Conservation (phyloP, 2,888 invertebrate species). For the Patella caerulea region DNA sequence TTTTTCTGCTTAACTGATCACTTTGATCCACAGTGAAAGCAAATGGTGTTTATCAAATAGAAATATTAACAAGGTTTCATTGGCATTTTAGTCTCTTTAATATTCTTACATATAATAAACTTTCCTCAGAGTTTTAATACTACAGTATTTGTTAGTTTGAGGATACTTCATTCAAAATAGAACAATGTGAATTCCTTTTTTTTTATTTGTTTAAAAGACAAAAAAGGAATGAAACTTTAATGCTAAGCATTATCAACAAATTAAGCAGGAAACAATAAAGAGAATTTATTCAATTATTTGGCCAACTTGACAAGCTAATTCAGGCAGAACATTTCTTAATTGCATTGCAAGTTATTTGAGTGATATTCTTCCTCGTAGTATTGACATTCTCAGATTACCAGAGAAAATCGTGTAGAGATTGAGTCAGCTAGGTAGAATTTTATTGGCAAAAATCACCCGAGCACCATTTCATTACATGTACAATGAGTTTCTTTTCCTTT, state of each 20-base stretch:
- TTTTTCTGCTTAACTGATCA: too few species aligned
- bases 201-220: not conserved
- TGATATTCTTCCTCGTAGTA: not conserved
- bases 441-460: constrained; percentile 1
- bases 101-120: too few species aligned
- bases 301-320: constrained; percentile 2
- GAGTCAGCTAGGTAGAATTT: not conserved
- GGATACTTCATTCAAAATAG: too few species aligned
- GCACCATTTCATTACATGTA: not conserved
- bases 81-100: too few species aligned
- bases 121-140: too few species aligned
- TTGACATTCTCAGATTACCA: constrained; percentile 5
- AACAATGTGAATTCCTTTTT: too few species aligned
- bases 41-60: too few species aligned
- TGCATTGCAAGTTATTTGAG: constrained; percentile 11
- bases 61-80: too few species aligned
- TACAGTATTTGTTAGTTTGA: too few species aligned
- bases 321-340: constrained; percentile 1
- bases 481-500: not conserved
- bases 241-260: not conserved
- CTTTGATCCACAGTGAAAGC: too few species aligned
- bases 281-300: constrained; percentile 5
- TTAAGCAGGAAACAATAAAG: constrained; percentile 4
- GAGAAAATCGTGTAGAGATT: not conserved
- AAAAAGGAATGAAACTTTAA: constrained; percentile 7